Percentiles rank a stretch among this genome's conserved stretches.
Evolutionary conservation across 1,140 invertebrate genomes (phyloP).

Genomic region (Ridgeia piscesae): DNA sequence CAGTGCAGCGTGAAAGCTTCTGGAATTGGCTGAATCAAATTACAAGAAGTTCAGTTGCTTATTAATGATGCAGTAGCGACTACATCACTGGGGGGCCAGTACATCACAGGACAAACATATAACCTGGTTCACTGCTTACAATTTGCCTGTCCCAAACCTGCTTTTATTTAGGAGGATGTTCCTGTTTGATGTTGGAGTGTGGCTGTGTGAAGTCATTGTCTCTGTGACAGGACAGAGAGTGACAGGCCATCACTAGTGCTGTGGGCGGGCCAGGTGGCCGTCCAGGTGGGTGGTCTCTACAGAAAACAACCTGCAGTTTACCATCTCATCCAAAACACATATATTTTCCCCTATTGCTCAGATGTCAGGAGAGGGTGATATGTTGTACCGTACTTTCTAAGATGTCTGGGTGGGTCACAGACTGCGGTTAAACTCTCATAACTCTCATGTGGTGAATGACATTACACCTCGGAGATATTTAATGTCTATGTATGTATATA

Average conservation of each 20-base stretch:
- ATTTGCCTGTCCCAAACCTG: background rate
- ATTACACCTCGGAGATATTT: background rate
- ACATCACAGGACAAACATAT: background rate
- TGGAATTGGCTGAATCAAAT: constrained; percentile 2
- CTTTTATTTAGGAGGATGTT: background rate
- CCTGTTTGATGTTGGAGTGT: background rate
- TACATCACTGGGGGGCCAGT: background rate
- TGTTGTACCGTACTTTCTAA: background rate
- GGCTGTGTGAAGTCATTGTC: background rate
- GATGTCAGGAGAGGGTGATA: background rate
- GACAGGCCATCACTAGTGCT: background rate
- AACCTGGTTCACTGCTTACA: background rate
- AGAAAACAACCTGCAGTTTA: background rate
- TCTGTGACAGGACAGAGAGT: background rate
- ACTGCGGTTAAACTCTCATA: background rate
- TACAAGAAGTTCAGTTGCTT: background rate
- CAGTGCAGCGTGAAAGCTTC: background rate
- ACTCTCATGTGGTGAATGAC: background rate
- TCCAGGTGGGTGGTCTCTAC: background rate
- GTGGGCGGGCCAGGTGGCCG: background rate
- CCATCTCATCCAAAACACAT: background rate
- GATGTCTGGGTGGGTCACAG: background rate
- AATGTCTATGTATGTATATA: background rate
- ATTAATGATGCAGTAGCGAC: background rate
- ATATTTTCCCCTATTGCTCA: background rate